Conservation (phyloP, 2,113 vertebrate species). For the cat (Felis catus) region DNA sequence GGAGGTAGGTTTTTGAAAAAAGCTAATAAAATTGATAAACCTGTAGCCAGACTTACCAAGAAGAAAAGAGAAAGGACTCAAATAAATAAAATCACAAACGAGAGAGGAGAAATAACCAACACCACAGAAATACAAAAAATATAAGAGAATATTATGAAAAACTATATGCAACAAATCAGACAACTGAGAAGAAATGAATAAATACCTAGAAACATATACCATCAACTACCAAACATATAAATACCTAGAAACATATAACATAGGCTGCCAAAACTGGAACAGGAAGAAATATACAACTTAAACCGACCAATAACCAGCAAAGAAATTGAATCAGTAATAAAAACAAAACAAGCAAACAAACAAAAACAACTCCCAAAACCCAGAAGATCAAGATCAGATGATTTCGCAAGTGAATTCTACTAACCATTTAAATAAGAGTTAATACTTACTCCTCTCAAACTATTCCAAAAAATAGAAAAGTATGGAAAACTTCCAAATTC, state of each 20-base stretch:
- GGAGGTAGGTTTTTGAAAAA: no score
- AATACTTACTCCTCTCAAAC: no score
- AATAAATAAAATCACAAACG: neutral
- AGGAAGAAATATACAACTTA: neutral
- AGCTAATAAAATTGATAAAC: neutral
- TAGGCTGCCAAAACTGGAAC: neutral
- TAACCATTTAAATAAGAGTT: no score
- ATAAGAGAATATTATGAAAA: neutral
- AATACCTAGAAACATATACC: neutral
- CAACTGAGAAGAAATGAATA: neutral
- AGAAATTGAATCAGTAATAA: neutral
- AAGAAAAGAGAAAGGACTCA: neutral
- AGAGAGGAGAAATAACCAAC: neutral
- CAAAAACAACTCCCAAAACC: neutral
- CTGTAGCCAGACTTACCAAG: neutral
- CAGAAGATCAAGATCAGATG: neutral
- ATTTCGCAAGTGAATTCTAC: neutral
- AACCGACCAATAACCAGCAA: neutral
- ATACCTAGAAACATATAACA: no score
- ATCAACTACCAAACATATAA: neutral
- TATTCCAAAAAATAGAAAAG: no score
- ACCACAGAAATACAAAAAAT: neutral
- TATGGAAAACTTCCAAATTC: no score
- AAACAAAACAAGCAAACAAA: no score
- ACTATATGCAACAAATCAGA: neutral